Evolutionary conservation across 2,113 vertebrate genomes (phyloP).

Genomic region (Lepidothrix coronata): DNA sequence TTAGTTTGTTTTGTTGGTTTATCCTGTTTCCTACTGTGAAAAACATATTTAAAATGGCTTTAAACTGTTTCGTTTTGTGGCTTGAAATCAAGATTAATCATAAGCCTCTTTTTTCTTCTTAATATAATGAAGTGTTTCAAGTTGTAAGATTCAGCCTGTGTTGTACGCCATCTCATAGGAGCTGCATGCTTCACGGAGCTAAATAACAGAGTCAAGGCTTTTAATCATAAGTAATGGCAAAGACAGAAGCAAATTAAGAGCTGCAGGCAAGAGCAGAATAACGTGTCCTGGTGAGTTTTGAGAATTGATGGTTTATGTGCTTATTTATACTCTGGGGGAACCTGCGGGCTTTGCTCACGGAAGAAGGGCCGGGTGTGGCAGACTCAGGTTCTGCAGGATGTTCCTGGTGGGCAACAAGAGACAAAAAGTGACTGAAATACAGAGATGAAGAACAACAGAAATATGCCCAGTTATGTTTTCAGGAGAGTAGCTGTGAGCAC

Average conservation of each 20-base stretch:
- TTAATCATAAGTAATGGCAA: constrained; percentile 50
- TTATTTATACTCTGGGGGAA: background rate
- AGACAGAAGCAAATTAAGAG: constrained; percentile 54
- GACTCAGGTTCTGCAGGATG: background rate
- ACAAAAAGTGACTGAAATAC: background rate
- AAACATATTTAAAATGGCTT: background rate
- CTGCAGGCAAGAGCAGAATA: constrained; percentile 9
- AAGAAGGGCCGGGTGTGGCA: background rate
- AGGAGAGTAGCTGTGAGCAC: background rate
- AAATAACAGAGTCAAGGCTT: constrained; percentile 40
- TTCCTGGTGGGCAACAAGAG: background rate
- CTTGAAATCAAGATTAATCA: constrained; percentile 46
- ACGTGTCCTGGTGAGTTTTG: background rate
- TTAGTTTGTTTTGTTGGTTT: constrained; percentile 48
- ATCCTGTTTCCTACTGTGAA: constrained; percentile 22
- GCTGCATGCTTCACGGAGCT: background rate
- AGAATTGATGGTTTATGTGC: background rate
- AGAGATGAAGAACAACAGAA: background rate
- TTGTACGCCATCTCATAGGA: background rate
- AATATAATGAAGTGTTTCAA: constrained; percentile 32
- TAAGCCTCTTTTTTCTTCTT: constrained; percentile 22
- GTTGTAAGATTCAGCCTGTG: background rate
- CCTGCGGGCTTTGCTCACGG: background rate
- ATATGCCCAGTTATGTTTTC: background rate
- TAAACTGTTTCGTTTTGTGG: constrained; percentile 12